Conservation (phyloP, 2,797 vertebrate species). For the Sciaenops ocellatus region DNA sequence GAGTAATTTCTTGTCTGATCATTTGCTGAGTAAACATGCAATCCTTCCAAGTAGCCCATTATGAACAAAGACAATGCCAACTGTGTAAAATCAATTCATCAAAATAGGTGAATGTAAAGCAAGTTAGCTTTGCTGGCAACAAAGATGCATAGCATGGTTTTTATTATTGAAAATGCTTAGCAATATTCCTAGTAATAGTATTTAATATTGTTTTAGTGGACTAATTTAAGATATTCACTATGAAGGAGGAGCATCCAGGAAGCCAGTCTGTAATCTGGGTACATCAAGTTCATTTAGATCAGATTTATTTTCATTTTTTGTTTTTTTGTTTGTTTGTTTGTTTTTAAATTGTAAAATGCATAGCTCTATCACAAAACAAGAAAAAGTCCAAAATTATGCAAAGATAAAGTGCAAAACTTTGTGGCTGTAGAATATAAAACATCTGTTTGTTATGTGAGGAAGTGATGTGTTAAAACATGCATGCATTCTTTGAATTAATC, state of each 20-base stretch:
- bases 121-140: conserved; percentile 45
- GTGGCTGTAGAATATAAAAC: no score
- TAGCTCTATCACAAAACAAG: no score
- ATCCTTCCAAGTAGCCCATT: conserved; percentile 73
- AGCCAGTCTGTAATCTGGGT: neutral
- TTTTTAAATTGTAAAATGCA: no score
- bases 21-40: conserved; percentile 84
- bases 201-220: conserved; percentile 19
- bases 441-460: no score
- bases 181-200: conserved; percentile 6
- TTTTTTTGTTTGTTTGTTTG: no score
- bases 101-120: conserved; percentile 57
- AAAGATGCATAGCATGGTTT: conserved; percentile 52
- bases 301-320: neutral
- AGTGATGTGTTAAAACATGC: no score
- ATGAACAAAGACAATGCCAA: conserved; percentile 73
- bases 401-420: no score
- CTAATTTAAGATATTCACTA: neutral
- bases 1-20: conserved; percentile 76
- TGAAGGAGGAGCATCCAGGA: conserved; percentile 1
- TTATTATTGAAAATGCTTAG: conserved; percentile 46
- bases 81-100: conserved; percentile 75
- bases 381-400: no score
- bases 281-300: neutral
- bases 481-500: no score